A percentile compares a stretch with the other conserved stretches of the same genome.
Conservation (phyloP, 2,888 invertebrate genomes). For the Lochmaea crataegi region DNA sequence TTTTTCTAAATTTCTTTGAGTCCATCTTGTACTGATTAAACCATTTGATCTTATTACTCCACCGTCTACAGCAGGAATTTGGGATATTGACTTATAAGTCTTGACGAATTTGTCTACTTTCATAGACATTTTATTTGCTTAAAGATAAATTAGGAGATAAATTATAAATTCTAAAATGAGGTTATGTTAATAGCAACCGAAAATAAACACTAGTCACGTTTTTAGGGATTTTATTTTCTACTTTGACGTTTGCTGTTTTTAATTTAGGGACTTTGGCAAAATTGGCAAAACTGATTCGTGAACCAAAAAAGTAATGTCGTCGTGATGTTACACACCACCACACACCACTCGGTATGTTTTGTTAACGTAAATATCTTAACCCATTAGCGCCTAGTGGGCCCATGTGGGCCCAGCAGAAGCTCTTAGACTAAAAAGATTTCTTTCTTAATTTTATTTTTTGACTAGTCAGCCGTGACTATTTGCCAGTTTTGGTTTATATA, state of each 20-base stretch:
- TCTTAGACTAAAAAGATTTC: no score
- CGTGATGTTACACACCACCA: constrained; percentile 64
- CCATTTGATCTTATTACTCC: constrained; percentile 57
- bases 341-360: no score
- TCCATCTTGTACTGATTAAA: constrained; percentile 71
- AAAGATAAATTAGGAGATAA: constrained; percentile 1
- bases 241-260: constrained; percentile 41
- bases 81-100: constrained; percentile 71
- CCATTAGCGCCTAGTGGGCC: no score
- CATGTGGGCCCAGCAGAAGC: no score
- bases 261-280: constrained; percentile 40
- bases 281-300: constrained; percentile 51
- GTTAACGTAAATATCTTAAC: no score
- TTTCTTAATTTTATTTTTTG: no score
- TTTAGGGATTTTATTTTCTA: constrained; percentile 29
- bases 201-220: constrained; percentile 1
- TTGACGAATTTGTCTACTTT: constrained; percentile 69
- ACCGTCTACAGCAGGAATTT: constrained; percentile 70
- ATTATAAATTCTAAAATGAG: constrained; percentile 6
- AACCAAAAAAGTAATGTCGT: constrained; percentile 63
- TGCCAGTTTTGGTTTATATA: no score
- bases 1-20: constrained; percentile 75
- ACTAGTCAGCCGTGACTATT: no score
- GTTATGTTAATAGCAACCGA: constrained; percentile 3
- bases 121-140: constrained; percentile 41